Conservation (phyloP, 2,797 vertebrate genomes). For the Poeciliopsis infans region DNA sequence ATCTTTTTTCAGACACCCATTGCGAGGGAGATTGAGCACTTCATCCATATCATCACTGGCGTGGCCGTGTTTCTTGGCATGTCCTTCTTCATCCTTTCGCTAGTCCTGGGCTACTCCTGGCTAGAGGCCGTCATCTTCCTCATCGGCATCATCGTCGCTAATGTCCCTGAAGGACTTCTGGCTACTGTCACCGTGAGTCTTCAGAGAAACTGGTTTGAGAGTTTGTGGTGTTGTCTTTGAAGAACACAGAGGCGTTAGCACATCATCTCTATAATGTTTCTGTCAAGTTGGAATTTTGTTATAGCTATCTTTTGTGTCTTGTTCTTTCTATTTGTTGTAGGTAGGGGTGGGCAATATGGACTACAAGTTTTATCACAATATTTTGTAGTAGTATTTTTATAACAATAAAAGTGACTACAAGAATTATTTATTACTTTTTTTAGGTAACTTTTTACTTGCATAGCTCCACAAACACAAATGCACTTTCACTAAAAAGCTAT, state of each 20-base stretch:
- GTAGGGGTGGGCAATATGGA: neutral
- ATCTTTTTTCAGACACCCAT: constrained; percentile 83
- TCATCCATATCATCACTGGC: constrained; percentile 93
- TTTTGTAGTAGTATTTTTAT: too few species aligned
- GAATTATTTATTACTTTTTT: too few species aligned
- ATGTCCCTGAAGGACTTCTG: constrained; percentile 92
- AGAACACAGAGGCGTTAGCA: neutral
- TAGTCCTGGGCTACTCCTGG: constrained; percentile 89
- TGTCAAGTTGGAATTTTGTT: neutral
- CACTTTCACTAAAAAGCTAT: neutral
- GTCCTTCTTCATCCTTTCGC: constrained; percentile 89
- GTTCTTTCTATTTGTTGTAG: neutral
- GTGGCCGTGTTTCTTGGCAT: constrained; percentile 93
- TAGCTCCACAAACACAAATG: too few species aligned
- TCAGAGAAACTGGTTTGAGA: neutral
- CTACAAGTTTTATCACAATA: too few species aligned
- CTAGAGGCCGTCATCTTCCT: constrained; percentile 93
- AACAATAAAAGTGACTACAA: too few species aligned
- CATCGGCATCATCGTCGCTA: constrained; percentile 94
- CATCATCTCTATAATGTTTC: neutral
- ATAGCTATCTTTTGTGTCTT: neutral
- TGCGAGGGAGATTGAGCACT: constrained; percentile 92
- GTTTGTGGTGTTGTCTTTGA: fast-evolving
- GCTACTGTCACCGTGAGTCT: constrained; percentile 91
- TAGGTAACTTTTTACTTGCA: too few species aligned